Percentiles rank a stretch among this genome's conserved stretches.
These are phyloP conservation scores for Chymomyza caudatula DNA, from an alignment of 2,888 invertebrate species.

Conservation along the genomic window DNA sequence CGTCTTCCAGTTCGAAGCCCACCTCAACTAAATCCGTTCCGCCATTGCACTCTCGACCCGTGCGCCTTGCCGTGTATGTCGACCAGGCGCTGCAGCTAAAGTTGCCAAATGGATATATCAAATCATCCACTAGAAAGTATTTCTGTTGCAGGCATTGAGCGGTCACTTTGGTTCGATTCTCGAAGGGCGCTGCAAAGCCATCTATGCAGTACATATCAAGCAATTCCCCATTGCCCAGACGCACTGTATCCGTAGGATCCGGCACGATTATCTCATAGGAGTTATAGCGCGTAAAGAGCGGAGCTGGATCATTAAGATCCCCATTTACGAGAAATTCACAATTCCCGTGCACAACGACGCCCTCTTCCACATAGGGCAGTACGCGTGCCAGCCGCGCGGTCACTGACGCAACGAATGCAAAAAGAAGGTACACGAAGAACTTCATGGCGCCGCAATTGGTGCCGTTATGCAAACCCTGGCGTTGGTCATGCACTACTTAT, in stretches of 20 bases:
- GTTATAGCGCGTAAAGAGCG: constrained; percentile 79
- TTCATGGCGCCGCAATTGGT: constrained; percentile 33
- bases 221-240: constrained; percentile 57
- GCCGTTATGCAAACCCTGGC: constrained; percentile 28
- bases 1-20: constrained; percentile 74
- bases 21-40: constrained; percentile 74
- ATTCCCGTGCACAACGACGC: constrained; percentile 53
- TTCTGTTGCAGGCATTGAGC: constrained; percentile 69
- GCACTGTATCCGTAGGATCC: constrained; percentile 62
- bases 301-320: constrained; percentile 80
- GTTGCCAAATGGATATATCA: constrained; percentile 64
- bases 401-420: constrained; percentile 5
- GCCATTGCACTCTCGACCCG: constrained; percentile 66
- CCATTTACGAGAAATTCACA: constrained; percentile 66
- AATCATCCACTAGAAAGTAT: constrained; percentile 62
- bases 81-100: constrained; percentile 74
- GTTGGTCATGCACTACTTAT: constrained; percentile 34
- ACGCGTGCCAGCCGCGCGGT: constrained; percentile 38
- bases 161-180: constrained; percentile 52
- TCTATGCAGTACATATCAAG: constrained; percentile 72
- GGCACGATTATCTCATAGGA: constrained; percentile 65
- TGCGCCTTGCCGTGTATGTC: constrained; percentile 63
- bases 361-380: constrained; percentile 39
- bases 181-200: constrained; percentile 52
- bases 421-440: constrained; percentile 28